Evolutionary conservation across 2,888 invertebrate genomes (phyloP).

Genomic region (Melanchra persicariae): DNA sequence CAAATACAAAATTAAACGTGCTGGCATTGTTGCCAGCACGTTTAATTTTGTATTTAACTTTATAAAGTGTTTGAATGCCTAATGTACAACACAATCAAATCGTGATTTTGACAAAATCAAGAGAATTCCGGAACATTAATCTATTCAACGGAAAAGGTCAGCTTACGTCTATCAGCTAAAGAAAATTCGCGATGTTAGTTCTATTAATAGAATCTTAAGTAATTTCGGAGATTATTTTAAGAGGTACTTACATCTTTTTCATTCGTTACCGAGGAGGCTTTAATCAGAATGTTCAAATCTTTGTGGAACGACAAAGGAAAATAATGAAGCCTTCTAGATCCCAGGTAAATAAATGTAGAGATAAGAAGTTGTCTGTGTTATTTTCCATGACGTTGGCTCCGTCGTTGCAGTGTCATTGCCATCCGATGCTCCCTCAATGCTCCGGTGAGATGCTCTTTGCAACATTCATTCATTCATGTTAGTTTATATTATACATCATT

Average conservation of each 20-base stretch:
- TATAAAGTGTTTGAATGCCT: neutral
- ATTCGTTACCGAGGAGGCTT: constrained; percentile 2
- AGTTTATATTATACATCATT: neutral
- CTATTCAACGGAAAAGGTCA: constrained; percentile 23
- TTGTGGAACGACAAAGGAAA: constrained; percentile 39
- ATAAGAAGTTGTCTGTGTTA: constrained; percentile 42
- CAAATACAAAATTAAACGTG: neutral
- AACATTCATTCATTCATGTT: constrained; percentile 20
- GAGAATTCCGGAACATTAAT: constrained; percentile 24
- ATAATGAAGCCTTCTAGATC: constrained; percentile 38
- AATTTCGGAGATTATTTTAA: constrained; percentile 17
- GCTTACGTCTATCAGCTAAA: neutral
- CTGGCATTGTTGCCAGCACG: neutral
- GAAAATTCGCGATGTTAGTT: neutral
- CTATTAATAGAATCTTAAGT: constrained; percentile 9
- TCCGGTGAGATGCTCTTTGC: constrained; percentile 16
- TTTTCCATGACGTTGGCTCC: constrained; percentile 56
- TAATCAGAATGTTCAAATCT: constrained; percentile 24
- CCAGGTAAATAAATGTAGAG: constrained; percentile 40
- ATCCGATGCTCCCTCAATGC: constrained; percentile 31
- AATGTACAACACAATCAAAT: constrained; percentile 5
- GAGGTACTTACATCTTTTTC: neutral
- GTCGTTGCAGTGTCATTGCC: constrained; percentile 50
- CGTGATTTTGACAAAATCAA: constrained; percentile 27
- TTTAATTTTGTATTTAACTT: neutral